Conservation (phyloP, 2,888 invertebrate genomes). For the Pseudoips prasinana region DNA sequence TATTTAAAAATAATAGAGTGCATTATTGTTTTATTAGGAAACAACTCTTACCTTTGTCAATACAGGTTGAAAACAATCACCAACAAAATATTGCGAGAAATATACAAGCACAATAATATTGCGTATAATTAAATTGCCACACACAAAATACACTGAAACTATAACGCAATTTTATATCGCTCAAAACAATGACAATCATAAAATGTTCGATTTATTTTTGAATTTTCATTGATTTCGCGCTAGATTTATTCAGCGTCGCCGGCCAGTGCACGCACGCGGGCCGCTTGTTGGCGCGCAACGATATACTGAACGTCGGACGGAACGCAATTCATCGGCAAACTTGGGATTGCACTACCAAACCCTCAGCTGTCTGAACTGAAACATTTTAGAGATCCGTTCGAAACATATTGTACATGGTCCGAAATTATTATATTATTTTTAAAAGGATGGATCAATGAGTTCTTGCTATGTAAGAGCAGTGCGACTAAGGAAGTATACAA, state of each 20-base stretch:
- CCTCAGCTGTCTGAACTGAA: constrained; percentile 46
- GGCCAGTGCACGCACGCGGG: constrained; percentile 46
- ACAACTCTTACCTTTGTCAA: constrained; percentile 39
- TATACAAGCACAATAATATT: constrained; percentile 26
- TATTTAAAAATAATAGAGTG: too few relatives aligned
- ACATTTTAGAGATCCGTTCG: constrained; percentile 29
- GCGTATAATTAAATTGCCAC: constrained; percentile 28
- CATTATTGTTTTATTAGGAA: too few relatives aligned
- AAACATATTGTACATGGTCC: neutral
- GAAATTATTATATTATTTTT: too few relatives aligned
- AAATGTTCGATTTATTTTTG: constrained; percentile 25
- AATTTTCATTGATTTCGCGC: constrained; percentile 51
- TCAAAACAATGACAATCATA: constrained; percentile 50
- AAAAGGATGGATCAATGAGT: too few relatives aligned
- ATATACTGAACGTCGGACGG: constrained; percentile 48
- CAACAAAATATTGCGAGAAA: constrained; percentile 27
- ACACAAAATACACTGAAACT: constrained; percentile 39
- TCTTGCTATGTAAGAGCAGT: too few relatives aligned
- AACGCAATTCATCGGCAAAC: constrained; percentile 23
- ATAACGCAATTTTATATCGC: constrained; percentile 29
- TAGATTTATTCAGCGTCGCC: constrained; percentile 41
- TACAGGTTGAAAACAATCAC: constrained; percentile 31
- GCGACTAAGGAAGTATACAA: too few relatives aligned
- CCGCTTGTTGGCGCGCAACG: constrained; percentile 59
- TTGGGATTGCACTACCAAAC: constrained; percentile 37